These are phyloP conservation scores for Callithrix jacchus DNA, from an alignment of 2,113 vertebrate genomes.

Conservation along the genomic window DNA sequence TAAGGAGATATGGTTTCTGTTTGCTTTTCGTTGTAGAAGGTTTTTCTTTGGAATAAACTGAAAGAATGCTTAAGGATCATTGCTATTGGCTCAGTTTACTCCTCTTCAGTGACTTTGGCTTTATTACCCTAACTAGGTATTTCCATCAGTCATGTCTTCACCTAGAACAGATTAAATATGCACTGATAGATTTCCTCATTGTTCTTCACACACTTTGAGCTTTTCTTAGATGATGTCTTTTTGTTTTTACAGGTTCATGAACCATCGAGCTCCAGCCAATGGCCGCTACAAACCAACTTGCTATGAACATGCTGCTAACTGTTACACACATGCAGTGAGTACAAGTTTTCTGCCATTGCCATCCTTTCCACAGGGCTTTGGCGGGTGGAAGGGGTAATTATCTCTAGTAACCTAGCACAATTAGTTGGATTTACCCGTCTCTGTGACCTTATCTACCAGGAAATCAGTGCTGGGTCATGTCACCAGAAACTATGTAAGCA, in stretches of 20 bases:
- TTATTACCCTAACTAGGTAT: not conserved
- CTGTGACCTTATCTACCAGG: not conserved
- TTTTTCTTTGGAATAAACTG: slow-evolving; percentile 28
- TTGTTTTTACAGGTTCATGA: slow-evolving; percentile 94
- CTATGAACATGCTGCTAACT: slow-evolving; percentile 99
- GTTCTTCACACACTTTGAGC: not conserved
- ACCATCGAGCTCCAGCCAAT: slow-evolving; percentile 94
- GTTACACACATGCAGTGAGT: slow-evolving; percentile 98
- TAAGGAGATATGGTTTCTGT: not conserved
- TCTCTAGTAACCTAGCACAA: not conserved
- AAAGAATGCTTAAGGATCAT: not conserved
- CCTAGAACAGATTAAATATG: not conserved
- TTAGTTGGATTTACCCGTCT: not conserved
- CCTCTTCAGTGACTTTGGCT: not conserved
- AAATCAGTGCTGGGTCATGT: not conserved
- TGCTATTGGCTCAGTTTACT: not conserved
- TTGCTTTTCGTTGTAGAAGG: not conserved
- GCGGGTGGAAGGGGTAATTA: not conserved
- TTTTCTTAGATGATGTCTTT: slow-evolving; percentile 59
- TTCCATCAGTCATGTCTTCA: not conserved
- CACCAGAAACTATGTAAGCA: not conserved
- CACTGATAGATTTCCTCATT: not conserved
- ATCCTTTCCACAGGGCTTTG: not conserved
- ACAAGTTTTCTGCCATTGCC: not conserved
- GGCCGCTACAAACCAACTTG: slow-evolving; percentile 97